A percentile compares a stretch with the other conserved stretches of the same genome.
These are phyloP conservation scores for Columba janthina DNA, from an alignment of 2,113 vertebrate species.

Conservation along the genomic window DNA sequence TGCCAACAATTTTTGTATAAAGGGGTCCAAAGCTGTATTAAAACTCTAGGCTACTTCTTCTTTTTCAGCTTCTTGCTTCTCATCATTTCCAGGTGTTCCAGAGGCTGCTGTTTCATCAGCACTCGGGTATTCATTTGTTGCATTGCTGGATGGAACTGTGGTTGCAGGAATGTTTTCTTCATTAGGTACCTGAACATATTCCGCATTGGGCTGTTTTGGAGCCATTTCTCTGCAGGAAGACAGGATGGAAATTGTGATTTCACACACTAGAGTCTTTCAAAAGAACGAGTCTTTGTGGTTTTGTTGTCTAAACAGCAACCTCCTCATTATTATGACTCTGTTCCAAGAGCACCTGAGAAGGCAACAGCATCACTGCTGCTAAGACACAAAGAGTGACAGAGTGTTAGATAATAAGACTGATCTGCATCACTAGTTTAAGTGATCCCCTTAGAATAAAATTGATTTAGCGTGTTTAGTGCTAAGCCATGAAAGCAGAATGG, in stretches of 20 bases:
- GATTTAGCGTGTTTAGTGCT: background rate
- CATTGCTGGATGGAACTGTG: slow-evolving; percentile 18
- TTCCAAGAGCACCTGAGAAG: background rate
- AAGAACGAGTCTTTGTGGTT: background rate
- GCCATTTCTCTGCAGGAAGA: slow-evolving; percentile 72
- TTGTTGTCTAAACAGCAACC: background rate
- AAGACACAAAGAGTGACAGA: background rate
- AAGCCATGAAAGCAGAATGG: background rate
- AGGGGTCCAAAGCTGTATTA: background rate
- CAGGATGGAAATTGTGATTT: slow-evolving; percentile 8
- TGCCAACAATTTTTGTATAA: background rate
- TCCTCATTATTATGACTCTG: background rate
- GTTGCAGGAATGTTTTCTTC: slow-evolving; percentile 46
- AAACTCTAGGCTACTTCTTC: slow-evolving; percentile 34
- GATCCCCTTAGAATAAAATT: background rate
- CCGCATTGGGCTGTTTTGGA: slow-evolving; percentile 15
- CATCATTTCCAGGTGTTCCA: background rate
- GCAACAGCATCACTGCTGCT: background rate
- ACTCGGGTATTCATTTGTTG: background rate
- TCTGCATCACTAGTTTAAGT: background rate
- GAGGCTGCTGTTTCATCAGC: background rate
- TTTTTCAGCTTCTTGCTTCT: background rate
- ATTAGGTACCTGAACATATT: slow-evolving; percentile 38
- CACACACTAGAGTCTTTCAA: background rate
- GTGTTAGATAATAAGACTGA: background rate